Evolutionary conservation across 2,113 vertebrate species (phyloP).

Genomic region (Tor tambroides): DNA sequence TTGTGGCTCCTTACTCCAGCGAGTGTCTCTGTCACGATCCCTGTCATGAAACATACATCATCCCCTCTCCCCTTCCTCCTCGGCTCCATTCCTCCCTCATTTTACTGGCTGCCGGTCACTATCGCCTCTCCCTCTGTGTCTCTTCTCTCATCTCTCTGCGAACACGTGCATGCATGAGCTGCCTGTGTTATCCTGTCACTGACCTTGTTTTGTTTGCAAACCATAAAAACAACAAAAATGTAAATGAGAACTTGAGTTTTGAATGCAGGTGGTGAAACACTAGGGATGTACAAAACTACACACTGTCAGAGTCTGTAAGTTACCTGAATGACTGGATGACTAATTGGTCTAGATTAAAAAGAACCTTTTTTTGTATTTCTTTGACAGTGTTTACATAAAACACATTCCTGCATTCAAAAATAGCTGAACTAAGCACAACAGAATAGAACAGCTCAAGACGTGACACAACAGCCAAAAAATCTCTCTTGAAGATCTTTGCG

Average conservation of each 20-base stretch:
- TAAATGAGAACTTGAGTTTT: constrained; percentile 22
- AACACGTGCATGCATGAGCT: neutral
- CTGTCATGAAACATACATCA: constrained; percentile 81
- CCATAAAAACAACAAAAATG: constrained; percentile 25
- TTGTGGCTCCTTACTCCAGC: constrained; percentile 73
- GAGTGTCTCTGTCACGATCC: constrained; percentile 77
- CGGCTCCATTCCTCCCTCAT: constrained; percentile 66
- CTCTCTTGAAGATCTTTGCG: neutral
- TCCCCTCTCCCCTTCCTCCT: constrained; percentile 56
- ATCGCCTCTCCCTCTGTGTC: constrained; percentile 59
- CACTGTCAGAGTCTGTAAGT: neutral
- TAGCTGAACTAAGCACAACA: neutral
- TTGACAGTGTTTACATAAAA: neutral
- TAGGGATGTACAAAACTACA: neutral
- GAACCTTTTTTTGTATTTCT: neutral
- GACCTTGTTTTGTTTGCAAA: constrained; percentile 40
- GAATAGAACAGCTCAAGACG: neutral
- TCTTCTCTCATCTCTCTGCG: neutral
- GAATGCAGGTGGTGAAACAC: constrained; percentile 30
- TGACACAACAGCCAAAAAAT: neutral
- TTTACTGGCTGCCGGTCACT: constrained; percentile 76
- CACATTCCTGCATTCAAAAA: neutral
- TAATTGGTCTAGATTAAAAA: neutral
- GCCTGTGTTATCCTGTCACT: constrained; percentile 15
- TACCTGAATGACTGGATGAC: neutral